These are phyloP conservation scores for Phalacrocorax carbo DNA, from an alignment of 2,113 vertebrate species.

Conservation along the genomic window DNA sequence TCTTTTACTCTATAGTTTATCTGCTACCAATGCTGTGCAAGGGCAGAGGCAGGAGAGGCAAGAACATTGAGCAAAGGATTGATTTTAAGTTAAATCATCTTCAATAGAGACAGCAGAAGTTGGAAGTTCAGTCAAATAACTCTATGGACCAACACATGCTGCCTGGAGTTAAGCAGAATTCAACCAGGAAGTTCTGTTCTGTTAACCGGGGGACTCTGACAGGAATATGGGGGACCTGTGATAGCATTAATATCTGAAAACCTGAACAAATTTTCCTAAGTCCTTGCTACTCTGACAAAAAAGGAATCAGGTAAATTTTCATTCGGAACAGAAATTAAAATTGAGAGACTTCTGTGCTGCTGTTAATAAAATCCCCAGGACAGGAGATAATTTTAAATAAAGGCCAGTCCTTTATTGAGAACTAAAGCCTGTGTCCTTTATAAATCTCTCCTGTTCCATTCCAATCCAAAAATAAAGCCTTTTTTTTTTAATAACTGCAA, in stretches of 20 bases:
- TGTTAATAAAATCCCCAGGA: background rate
- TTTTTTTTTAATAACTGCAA: background rate
- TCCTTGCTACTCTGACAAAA: background rate
- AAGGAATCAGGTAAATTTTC: background rate
- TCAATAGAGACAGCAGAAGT: background rate
- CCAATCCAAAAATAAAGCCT: background rate
- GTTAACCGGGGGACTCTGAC: background rate
- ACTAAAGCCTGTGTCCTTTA: background rate
- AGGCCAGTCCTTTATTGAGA: background rate
- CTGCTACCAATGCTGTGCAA: background rate
- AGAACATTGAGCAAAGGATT: background rate
- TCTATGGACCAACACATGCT: rapidly evolving
- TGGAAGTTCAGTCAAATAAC: background rate
- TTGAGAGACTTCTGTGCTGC: background rate
- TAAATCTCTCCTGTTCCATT: background rate
- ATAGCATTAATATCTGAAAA: background rate
- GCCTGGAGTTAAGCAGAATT: background rate
- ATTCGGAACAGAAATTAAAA: background rate
- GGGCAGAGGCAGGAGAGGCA: background rate
- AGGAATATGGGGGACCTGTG: background rate
- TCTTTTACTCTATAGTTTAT: background rate
- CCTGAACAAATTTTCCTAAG: background rate
- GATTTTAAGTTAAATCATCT: background rate
- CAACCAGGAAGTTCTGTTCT: background rate
- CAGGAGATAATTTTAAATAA: background rate